A percentile compares a stretch with the other conserved stretches of the same genome.
Evolutionary conservation across 1,140 invertebrate species (phyloP).

Genomic region (Aphelenchoides besseyi): DNA sequence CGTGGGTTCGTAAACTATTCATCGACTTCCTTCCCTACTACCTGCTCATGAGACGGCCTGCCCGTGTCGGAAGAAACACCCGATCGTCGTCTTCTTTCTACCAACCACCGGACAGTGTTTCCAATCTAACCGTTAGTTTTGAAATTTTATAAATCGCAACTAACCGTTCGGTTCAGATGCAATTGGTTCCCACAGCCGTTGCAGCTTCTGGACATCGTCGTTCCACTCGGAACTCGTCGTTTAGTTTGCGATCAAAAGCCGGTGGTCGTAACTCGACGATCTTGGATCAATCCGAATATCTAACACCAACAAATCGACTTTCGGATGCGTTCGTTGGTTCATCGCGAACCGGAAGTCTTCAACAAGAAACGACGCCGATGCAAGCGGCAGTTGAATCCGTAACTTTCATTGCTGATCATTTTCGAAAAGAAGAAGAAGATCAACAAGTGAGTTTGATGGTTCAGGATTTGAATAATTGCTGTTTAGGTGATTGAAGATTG

Average conservation of each 20-base stretch:
- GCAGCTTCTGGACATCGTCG: conserved; percentile 5
- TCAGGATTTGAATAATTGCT: conserved; percentile 7
- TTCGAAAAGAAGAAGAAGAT: conserved; percentile 59
- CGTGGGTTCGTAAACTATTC: conserved; percentile 82
- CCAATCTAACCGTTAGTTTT: conserved; percentile 13
- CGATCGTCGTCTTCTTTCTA: not conserved
- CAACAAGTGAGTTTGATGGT: conserved; percentile 50
- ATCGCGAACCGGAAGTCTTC: conserved; percentile 37
- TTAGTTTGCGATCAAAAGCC: conserved; percentile 22
- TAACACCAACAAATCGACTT: not conserved
- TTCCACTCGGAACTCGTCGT: not conserved
- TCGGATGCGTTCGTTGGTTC: not conserved
- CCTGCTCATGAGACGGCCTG: conserved; percentile 61
- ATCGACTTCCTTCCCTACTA: conserved; percentile 80
- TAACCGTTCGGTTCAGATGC: conserved; percentile 28
- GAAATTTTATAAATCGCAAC: not conserved
- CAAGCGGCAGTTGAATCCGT: conserved; percentile 57
- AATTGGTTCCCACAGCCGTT: conserved; percentile 20
- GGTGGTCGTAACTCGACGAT: conserved; percentile 19
- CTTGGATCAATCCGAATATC: not conserved
- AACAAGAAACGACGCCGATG: conserved; percentile 54
- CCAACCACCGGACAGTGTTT: conserved; percentile 9
- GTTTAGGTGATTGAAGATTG: conserved; percentile 76
- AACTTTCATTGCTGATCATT: conserved; percentile 60
- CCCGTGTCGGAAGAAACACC: not conserved